phyloP scores from a whole-genome alignment of 2,113 vertebrate genomes.

The Tylochromis polylepis region DNA sequence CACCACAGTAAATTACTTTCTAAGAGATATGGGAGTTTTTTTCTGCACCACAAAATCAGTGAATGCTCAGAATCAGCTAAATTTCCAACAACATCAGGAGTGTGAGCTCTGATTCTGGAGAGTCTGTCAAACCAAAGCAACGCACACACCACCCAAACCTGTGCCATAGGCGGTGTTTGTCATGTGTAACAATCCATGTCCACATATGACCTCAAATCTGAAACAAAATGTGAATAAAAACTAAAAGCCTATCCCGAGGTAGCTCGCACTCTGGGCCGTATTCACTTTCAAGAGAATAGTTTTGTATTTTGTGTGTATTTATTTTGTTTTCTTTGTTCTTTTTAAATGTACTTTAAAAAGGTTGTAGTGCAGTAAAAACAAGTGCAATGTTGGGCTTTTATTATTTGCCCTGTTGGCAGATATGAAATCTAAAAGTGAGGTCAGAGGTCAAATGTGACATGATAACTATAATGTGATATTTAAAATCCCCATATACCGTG shows the following conservation, averaged over 20 bases:
- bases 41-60: background rate
- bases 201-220: background rate
- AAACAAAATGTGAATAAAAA: background rate
- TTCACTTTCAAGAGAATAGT: background rate
- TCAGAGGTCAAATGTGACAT: background rate
- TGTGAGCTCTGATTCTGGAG: background rate
- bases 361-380: background rate
- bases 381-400: background rate
- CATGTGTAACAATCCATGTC: background rate
- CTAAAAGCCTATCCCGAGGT: background rate
- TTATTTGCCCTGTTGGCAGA: background rate
- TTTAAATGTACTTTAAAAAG: background rate
- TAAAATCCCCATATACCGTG: background rate
- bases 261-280: background rate
- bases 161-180: background rate
- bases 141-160: background rate
- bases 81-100: background rate
- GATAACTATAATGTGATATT: background rate
- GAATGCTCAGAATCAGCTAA: background rate
- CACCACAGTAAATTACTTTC: background rate
- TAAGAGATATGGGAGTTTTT: background rate
- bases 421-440: background rate
- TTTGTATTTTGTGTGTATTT: background rate
- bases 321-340: background rate
- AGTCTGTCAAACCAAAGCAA: background rate